These are phyloP conservation scores for Takifugu rubripes DNA, from an alignment of 2,797 vertebrate genomes.

Conservation along the genomic window DNA sequence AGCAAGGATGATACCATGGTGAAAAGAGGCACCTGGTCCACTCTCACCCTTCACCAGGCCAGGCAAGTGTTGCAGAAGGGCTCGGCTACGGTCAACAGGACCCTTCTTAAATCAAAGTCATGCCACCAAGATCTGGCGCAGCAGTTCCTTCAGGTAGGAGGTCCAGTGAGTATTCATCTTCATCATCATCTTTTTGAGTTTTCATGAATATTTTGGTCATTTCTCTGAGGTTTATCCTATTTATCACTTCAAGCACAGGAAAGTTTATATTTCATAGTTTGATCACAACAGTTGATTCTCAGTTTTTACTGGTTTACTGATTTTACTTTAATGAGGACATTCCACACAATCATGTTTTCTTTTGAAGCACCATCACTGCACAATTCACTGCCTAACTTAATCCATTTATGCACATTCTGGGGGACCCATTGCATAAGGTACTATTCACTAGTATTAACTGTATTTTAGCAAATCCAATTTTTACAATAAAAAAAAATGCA, in stretches of 20 bases:
- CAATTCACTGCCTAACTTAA: not conserved
- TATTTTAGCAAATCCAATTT: no score
- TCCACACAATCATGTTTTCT: slow-evolving; percentile 5
- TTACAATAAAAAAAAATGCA: no score
- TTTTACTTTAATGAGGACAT: slow-evolving; percentile 1
- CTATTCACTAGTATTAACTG: no score
- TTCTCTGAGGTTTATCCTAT: slow-evolving; percentile 21
- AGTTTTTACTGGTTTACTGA: not conserved
- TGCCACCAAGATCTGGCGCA: slow-evolving; percentile 93
- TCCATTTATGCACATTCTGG: not conserved
- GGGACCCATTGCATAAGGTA: not conserved
- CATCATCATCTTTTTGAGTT: slow-evolving; percentile 46
- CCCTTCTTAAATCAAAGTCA: slow-evolving; percentile 94
- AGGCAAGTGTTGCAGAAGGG: slow-evolving; percentile 95
- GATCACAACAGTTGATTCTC: not conserved
- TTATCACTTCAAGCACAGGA: slow-evolving; percentile 1
- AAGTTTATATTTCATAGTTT: not conserved
- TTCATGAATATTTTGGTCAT: slow-evolving; percentile 27
- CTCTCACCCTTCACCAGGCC: slow-evolving; percentile 92
- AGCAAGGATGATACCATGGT: slow-evolving; percentile 83
- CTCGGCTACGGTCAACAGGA: slow-evolving; percentile 92
- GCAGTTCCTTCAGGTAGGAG: slow-evolving; percentile 95
- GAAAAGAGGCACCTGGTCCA: slow-evolving; percentile 96
- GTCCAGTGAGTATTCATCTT: slow-evolving; percentile 42
- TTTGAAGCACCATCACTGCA: slow-evolving; percentile 11